A percentile compares a stretch with the other conserved stretches of the same genome.
These are phyloP conservation scores for Rhynchomys soricoides DNA, from an alignment of 2,113 vertebrate species.

Conservation along the genomic window DNA sequence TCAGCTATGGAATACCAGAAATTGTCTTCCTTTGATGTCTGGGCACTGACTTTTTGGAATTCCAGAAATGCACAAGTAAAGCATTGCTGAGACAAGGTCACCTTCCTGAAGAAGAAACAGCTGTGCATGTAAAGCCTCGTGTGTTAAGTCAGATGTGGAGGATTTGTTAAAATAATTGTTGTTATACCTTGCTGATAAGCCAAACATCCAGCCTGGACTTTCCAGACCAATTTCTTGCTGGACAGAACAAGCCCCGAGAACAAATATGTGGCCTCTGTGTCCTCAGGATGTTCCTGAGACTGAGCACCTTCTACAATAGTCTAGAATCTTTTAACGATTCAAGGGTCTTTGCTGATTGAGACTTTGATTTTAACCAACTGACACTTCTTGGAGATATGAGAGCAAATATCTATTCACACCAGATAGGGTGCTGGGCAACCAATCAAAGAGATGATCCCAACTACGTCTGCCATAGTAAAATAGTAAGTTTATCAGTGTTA, in stretches of 20 bases:
- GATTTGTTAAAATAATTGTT: background rate
- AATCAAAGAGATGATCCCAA: background rate
- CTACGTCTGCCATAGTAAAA: background rate
- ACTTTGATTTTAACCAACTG: background rate
- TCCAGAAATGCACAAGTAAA: background rate
- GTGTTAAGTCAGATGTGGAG: background rate
- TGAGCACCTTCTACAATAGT: background rate
- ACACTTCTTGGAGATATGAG: background rate
- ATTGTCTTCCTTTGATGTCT: background rate
- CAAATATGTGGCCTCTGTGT: background rate
- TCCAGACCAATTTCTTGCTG: background rate
- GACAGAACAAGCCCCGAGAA: background rate
- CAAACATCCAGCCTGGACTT: background rate
- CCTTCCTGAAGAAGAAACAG: slow-evolving; percentile 2
- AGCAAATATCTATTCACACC: background rate
- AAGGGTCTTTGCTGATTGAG: background rate
- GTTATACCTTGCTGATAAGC: background rate
- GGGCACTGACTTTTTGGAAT: background rate
- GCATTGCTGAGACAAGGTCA: background rate
- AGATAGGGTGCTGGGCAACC: background rate
- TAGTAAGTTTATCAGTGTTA: background rate
- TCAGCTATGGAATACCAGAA: background rate
- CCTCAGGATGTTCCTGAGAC: background rate
- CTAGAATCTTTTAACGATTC: background rate
- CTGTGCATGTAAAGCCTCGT: background rate